Conservation (phyloP, 2,797 vertebrate species). For the Uromys caudimaculatus region DNA sequence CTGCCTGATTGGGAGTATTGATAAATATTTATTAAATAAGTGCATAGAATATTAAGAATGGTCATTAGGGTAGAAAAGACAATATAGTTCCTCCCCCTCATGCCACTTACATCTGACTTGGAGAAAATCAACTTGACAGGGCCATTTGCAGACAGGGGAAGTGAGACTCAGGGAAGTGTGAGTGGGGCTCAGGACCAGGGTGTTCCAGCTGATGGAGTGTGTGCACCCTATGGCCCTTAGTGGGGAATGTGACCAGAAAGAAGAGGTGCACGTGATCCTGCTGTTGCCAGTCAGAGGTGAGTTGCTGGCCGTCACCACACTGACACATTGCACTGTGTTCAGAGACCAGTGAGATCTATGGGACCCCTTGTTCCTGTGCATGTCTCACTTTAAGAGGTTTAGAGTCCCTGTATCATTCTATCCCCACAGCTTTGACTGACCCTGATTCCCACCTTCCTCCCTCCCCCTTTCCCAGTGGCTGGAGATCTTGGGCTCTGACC, state of each 20-base stretch:
- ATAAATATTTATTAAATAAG: not conserved
- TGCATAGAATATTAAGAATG: not conserved
- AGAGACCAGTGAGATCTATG: accelerated
- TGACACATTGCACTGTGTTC: accelerated
- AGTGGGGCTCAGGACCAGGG: not conserved
- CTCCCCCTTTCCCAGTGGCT: accelerated
- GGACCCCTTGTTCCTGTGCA: accelerated
- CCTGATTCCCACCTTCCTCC: not conserved
- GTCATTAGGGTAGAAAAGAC: not conserved
- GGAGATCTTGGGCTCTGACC: not conserved
- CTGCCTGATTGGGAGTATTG: not conserved
- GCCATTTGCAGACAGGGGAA: not conserved
- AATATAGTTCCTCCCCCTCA: not conserved
- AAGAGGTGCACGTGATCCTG: accelerated
- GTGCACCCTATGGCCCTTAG: not conserved
- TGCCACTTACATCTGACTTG: not conserved
- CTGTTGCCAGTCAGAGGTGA: not conserved
- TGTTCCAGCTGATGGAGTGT: no score
- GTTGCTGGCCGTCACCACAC: accelerated
- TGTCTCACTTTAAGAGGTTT: accelerated
- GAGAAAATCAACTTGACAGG: not conserved
- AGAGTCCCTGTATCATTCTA: not conserved
- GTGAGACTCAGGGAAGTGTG: not conserved
- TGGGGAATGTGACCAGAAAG: not conserved
- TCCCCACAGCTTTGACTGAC: not conserved